Base-by-base conservation (phyloP, 2,113 vertebrate genomes). In the Marcusenius ussheri region DNA sequence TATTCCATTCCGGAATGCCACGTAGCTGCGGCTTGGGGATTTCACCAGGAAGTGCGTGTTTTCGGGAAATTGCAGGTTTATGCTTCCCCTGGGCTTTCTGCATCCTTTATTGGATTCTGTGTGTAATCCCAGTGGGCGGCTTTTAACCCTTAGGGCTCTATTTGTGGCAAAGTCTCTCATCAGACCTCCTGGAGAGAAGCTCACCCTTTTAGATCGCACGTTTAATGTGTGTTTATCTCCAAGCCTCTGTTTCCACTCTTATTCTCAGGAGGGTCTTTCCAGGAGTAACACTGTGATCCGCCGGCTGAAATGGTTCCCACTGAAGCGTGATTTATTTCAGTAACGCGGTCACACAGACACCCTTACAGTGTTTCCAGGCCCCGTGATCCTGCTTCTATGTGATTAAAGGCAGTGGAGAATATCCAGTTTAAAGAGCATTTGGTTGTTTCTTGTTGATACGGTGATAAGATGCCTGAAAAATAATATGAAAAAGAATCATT, bases 11-110 rank as follows among this genome's bases (percentile, higher is more conserved):
- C 17, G 1, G 17, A 58, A 80, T 11, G 9, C 39, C 46, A n/a
- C 46, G 21, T 11, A 15, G 42, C 31, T 87, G 84, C 50, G 50
- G 42, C 24, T n/a, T 24, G 5, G 58, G 42, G 88, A 62, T 70
- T 62, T 66, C 53, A 5, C 9, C 62, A 31, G 62, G 35, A 56
- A 88, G 24, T 8, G 21, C 39, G 39, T 45, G 39, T 87, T 62
- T 88, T 90, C 51, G 66, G 74, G n/a, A 88, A 88, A 88, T 90
- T 84, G 70, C 45, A 35, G 49, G 85, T 35, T 87, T 56, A 19
- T n/a, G 50, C 21, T 53, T 83, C 62, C 50, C 66, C 35, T 70
- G 15, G n/a, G 42, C 13, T 35, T 62, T 49, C 47, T 50, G 27
- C 13, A n/a, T 46, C 83, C 9, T 62, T 62, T 42, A 35, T 87